Conservation (phyloP, 2,888 invertebrate genomes). For the Tridacna gigas region DNA sequence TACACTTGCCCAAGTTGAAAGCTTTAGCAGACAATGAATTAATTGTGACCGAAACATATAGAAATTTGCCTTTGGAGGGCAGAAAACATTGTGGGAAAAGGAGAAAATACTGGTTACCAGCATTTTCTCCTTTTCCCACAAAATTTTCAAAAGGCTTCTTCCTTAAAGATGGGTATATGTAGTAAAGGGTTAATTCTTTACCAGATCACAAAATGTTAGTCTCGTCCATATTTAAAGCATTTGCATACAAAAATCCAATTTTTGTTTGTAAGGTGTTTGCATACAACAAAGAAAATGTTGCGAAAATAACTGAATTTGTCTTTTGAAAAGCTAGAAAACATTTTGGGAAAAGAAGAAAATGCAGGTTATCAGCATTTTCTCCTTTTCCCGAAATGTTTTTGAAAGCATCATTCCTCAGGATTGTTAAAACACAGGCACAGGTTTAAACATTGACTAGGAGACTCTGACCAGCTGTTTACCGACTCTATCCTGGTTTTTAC, state of each 20-base stretch:
- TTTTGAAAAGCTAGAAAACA: neutral
- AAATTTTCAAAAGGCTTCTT: neutral
- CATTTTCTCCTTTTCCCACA: neutral
- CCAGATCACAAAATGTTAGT: too few relatives aligned
- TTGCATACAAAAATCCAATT: too few relatives aligned
- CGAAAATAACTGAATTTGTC: neutral
- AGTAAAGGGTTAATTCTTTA: too few relatives aligned
- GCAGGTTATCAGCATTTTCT: neutral
- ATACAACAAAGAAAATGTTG: too few relatives aligned
- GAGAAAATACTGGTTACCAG: neutral
- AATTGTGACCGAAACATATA: too few relatives aligned
- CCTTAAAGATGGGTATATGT: neutral
- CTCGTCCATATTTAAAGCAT: too few relatives aligned
- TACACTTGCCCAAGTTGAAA: too few relatives aligned
- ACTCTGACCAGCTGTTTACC: constrained; percentile 83
- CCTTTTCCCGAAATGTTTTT: neutral
- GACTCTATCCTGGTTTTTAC: constrained; percentile 79
- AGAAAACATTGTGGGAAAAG: constrained; percentile 7
- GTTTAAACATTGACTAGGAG: neutral
- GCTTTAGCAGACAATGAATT: too few relatives aligned
- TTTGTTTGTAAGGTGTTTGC: too few relatives aligned
- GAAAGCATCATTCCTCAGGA: neutral
- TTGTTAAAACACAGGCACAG: neutral
- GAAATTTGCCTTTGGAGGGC: too few relatives aligned
- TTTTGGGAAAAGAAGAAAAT: neutral